These are phyloP conservation scores for Pheosia tremula DNA, from an alignment of 2,888 invertebrate genomes.

Conservation along the genomic window DNA sequence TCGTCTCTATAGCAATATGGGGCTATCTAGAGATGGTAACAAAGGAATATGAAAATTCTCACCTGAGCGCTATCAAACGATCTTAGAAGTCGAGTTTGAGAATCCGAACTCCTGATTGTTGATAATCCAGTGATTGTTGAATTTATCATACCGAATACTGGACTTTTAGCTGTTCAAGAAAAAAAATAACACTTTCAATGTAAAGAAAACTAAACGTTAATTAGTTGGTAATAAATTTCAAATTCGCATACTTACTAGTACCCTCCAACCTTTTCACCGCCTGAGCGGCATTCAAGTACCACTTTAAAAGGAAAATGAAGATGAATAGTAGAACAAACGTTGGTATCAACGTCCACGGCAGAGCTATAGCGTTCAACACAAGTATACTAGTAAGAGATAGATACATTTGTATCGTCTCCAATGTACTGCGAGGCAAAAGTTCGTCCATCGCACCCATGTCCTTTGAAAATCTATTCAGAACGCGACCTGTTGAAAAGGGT, in stretches of 20 bases:
- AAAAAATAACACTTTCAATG: conserved; percentile 3
- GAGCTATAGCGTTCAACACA: conserved; percentile 67
- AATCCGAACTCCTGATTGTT: conserved; percentile 89
- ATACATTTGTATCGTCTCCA: conserved; percentile 86
- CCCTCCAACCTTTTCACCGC: conserved; percentile 90
- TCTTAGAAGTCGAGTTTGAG: conserved; percentile 84
- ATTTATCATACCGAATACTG: conserved; percentile 91
- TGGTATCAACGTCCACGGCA: conserved; percentile 74
- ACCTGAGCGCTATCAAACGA: conserved; percentile 86
- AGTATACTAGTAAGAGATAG: conserved; percentile 64
- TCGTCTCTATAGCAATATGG: too few relatives aligned
- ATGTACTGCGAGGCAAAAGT: conserved; percentile 86
- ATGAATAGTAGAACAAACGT: conserved; percentile 71
- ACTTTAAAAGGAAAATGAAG: conserved; percentile 86
- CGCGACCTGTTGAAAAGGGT: conserved; percentile 69
- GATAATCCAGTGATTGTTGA: conserved; percentile 89
- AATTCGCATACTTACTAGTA: conserved; percentile 79
- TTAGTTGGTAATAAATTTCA: too few relatives aligned
- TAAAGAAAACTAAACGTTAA: not conserved
- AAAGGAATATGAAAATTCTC: conserved; percentile 7
- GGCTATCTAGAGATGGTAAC: not conserved
- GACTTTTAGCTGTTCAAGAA: conserved; percentile 87
- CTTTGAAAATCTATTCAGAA: conserved; percentile 92
- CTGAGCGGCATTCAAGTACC: conserved; percentile 90
- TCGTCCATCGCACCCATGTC: conserved; percentile 93